Percentiles rank a stretch among this genome's conserved stretches.
These are phyloP conservation scores for Panthera leo DNA, from an alignment of 2,113 vertebrate genomes.

Conservation along the genomic window DNA sequence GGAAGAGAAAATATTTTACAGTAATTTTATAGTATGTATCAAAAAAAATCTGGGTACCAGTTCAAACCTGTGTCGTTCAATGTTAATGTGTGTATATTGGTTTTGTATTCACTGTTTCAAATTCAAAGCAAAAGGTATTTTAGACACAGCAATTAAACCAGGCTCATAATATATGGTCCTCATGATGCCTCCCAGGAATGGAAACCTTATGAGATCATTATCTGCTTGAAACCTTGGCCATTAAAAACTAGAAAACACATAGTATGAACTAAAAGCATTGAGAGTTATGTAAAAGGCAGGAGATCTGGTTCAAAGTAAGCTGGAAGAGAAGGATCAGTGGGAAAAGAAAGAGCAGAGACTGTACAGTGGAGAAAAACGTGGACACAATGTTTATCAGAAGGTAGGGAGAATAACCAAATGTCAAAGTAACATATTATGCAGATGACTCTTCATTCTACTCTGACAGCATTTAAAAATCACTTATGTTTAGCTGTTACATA, in stretches of 20 bases:
- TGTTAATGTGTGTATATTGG: neutral
- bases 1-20: neutral
- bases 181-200: neutral
- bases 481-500: neutral
- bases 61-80: neutral
- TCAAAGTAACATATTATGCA: neutral
- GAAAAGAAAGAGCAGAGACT: neutral
- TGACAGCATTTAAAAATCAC: neutral
- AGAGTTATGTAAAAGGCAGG: neutral
- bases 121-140: neutral
- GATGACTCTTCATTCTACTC: neutral
- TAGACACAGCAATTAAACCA: neutral
- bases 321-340: neutral
- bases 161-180: neutral
- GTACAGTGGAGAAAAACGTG: neutral
- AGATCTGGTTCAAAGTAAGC: neutral
- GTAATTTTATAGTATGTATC: neutral
- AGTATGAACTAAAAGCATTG: neutral
- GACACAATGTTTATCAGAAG: neutral
- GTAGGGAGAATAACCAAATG: neutral
- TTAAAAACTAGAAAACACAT: neutral
- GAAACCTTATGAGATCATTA: neutral
- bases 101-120: neutral
- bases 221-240: neutral
- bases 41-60: neutral